Evolutionary conservation across 2,888 invertebrate genomes (phyloP).

Genomic region (Girardia tigrina): DNA sequence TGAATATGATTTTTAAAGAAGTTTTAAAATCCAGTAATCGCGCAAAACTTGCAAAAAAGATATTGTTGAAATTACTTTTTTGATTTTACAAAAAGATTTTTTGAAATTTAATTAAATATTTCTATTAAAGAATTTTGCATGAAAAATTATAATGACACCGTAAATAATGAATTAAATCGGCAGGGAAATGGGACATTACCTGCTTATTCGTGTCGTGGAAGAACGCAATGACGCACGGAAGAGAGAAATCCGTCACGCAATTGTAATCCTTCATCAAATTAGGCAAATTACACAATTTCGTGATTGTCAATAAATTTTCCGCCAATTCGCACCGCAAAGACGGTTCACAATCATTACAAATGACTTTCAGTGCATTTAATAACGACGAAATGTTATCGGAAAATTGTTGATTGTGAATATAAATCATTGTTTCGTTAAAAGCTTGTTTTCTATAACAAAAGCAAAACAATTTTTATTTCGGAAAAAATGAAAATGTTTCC

Average conservation of each 20-base stretch:
- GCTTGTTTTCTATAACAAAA: background rate
- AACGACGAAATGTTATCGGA: background rate
- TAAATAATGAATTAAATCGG: too few relatives aligned
- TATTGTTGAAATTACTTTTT: too few relatives aligned
- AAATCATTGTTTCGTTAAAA: background rate
- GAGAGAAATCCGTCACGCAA: background rate
- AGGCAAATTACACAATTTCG: background rate
- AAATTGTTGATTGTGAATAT: constrained; percentile 7
- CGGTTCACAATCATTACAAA: background rate
- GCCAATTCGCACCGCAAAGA: background rate
- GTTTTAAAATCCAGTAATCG: too few relatives aligned
- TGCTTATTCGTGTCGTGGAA: background rate
- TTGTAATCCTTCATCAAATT: background rate
- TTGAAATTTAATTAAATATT: too few relatives aligned
- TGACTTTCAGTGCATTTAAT: background rate
- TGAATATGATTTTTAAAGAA: too few relatives aligned
- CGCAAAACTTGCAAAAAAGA: too few relatives aligned
- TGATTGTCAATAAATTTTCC: background rate
- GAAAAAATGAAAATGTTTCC: too few relatives aligned
- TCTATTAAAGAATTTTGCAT: too few relatives aligned
- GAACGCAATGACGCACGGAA: background rate
- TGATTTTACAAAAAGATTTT: too few relatives aligned
- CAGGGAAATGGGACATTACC: background rate
- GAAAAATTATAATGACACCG: too few relatives aligned
- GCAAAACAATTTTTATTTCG: too few relatives aligned